Evolutionary conservation across 2,113 vertebrate genomes (phyloP), one percentile per base, ranked within the genome.

Genomic region (Petaurus breviceps): DNA sequence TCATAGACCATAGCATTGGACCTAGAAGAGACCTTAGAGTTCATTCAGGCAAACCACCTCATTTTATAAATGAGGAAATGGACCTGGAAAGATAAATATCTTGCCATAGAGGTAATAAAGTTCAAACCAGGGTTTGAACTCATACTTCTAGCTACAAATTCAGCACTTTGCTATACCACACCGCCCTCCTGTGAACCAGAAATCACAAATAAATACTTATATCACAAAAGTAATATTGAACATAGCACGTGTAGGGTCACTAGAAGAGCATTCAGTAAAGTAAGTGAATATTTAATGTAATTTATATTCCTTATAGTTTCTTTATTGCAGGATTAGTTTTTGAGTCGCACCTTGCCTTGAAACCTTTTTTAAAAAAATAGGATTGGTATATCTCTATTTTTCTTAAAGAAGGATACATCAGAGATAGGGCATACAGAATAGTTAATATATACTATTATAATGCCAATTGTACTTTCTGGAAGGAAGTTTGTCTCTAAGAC

Each of bases 401-500:
- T 89, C 68, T 46, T 51, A 89, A 92, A 91, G 8, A 19, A 52
- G n/a, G 51, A 55, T 0, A 6, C 50, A 1, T 57, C 46, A 84
- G 90, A 90, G 61, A 51, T 51, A 4, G 8, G 51, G 53, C 90
- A 0, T 2, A 2, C 46, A 0, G n/a, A 90, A 22, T 77, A 93
- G 91, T 46, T 51, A n/a, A 22, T 0, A 0, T 26, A 53, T n/a
- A 37, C 37, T 12, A 52, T n/a, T 2, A 0, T 16, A 0, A 0
- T 16, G 68, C 90, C 11, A 0, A 37, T 51, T 91, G 53, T 90
- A 11, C 51, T 92, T 55, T 51, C 10, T 0, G 22, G 92, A 84
- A 0, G 8, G 92, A 61, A 28, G 90, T 46, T 91, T 28, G 61
- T 95, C 84, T 94, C n/a, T 0, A 26, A 90, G 50, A 25, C 14